Percentiles rank a stretch among this genome's conserved stretches.
These are phyloP conservation scores for Neostethus bicornis DNA, from an alignment of 2,797 vertebrate genomes.

Conservation along the genomic window DNA sequence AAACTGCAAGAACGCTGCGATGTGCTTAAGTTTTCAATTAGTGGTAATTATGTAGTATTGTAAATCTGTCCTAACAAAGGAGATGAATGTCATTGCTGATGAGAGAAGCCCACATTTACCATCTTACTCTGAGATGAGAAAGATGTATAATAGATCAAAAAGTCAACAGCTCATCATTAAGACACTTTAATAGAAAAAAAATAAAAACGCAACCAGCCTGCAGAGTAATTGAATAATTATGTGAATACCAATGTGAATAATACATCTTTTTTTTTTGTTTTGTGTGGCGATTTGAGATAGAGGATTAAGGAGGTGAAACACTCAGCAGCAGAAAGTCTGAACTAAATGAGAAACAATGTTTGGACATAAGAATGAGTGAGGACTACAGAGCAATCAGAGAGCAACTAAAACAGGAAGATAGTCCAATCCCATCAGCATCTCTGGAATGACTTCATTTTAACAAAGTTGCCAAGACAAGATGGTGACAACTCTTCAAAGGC, in stretches of 20 bases:
- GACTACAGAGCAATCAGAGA: conserved; percentile 71
- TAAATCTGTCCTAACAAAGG: conserved; percentile 71
- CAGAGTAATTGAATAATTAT: conserved; percentile 14
- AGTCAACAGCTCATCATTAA: conserved; percentile 21
- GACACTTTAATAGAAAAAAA: conserved; percentile 14
- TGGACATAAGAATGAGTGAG: conserved; percentile 70
- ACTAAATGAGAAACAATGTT: conserved; percentile 60
- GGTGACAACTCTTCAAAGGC: conserved; percentile 63
- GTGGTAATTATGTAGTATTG: conserved; percentile 52
- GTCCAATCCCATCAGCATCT: conserved; percentile 64
- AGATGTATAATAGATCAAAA: conserved; percentile 28
- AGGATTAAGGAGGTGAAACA: conserved; percentile 26
- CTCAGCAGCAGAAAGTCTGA: conserved; percentile 18
- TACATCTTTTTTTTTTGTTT: conserved; percentile 27
- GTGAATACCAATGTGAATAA: too few species aligned
- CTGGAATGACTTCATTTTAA: conserved; percentile 65
- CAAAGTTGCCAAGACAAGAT: conserved; percentile 58
- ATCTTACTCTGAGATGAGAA: conserved; percentile 53
- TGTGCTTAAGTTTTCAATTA: conserved; percentile 65
- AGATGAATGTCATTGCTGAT: conserved; percentile 68
- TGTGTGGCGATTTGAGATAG: conserved; percentile 15
- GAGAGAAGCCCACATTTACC: conserved; percentile 59
- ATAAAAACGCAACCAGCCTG: conserved; percentile 11
- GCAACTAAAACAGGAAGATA: conserved; percentile 73
- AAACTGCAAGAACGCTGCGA: conserved; percentile 31